Base-by-base conservation (phyloP, 2,888 invertebrate genomes). In the Acanthosepion lycidas region DNA sequence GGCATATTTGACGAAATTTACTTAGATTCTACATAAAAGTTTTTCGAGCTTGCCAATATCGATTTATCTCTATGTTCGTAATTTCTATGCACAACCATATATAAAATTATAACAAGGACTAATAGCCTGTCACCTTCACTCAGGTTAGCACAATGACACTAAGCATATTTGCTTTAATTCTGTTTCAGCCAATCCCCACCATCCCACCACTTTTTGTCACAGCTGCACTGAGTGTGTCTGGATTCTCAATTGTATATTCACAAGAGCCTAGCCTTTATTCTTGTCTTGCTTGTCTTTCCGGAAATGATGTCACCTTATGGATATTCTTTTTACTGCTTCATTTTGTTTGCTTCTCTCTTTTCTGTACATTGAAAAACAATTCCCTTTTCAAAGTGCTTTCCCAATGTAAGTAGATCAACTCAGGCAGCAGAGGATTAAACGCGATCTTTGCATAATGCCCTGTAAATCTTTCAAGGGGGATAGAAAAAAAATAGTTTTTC, bases 121-220 rank as follows among this genome's bases (percentile, higher is more conserved):
- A 78, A 78, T n/a, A 78, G 78, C n/a, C 78, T 78, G 78, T 78
- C 78, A n/a, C 78, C 78, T 78, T 78, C n/a, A n/a, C n/a, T 78
- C 78, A 78, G n/a, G n/a, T n/a, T 78, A 9, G 15, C n/a, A n/a
- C n/a, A 78, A 78, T 78, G 0, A 15, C 15, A 15, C 78, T 78
- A n/a, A 78, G n/a, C 1, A 78, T 78, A 12, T n/a, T 78, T 78
- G 3, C 78, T 6, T 78, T 78, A 78, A 78, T n/a, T n/a, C 28
- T 78, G n/a, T 78, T 15, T n/a, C 78, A n/a, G n/a, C n/a, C 78
- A 15, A n/a, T n/a, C n/a, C n/a, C n/a, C n/a, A n/a, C n/a, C n/a
- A n/a, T n/a, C n/a, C 20, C 9, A 78, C n/a, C n/a, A 78, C n/a
- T 78, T 78, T 78, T 78, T 18, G 9, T n/a, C n/a, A n/a, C 64